Evolutionary conservation across 2,113 vertebrate species (phyloP).

Genomic region (Sigmodon hispidus): DNA sequence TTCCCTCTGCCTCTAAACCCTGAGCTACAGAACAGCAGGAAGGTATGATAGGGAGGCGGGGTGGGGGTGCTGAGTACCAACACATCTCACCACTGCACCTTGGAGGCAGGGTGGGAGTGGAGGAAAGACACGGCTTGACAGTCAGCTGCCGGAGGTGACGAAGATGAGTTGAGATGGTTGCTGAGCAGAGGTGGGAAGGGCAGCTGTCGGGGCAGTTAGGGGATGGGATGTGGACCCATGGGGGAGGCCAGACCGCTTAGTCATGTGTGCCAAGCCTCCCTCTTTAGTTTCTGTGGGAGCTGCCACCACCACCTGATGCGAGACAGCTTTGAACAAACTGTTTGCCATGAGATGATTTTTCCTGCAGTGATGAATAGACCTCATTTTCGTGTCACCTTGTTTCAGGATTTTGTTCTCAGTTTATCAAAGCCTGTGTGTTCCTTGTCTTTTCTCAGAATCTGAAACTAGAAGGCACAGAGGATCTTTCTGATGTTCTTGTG

Average conservation of each 20-base stretch:
- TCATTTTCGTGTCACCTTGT: conserved; percentile 3
- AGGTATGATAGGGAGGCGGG: not conserved
- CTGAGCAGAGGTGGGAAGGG: not conserved
- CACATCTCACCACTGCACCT: too few relatives aligned
- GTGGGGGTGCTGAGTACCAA: not conserved
- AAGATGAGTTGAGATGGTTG: not conserved
- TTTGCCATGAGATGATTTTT: not conserved
- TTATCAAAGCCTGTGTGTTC: not conserved
- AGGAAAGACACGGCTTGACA: not conserved
- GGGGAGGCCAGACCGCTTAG: not conserved
- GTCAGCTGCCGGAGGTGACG: not conserved
- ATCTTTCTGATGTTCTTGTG: conserved; percentile 86
- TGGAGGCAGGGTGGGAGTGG: not conserved
- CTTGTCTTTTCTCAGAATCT: conserved; percentile 82
- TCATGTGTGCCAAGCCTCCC: not conserved
- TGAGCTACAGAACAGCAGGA: not conserved
- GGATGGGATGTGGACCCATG: not conserved
- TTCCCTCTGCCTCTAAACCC: not conserved
- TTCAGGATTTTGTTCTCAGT: not conserved
- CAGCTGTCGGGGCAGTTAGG: not conserved
- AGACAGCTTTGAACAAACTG: not conserved
- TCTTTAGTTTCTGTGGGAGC: not conserved
- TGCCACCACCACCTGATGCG: not conserved
- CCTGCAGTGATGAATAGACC: not conserved
- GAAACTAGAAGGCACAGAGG: conserved; percentile 81